phyloP scores from a whole-genome alignment of 2,113 vertebrate genomes.

The Odocoileus hemionus region DNA sequence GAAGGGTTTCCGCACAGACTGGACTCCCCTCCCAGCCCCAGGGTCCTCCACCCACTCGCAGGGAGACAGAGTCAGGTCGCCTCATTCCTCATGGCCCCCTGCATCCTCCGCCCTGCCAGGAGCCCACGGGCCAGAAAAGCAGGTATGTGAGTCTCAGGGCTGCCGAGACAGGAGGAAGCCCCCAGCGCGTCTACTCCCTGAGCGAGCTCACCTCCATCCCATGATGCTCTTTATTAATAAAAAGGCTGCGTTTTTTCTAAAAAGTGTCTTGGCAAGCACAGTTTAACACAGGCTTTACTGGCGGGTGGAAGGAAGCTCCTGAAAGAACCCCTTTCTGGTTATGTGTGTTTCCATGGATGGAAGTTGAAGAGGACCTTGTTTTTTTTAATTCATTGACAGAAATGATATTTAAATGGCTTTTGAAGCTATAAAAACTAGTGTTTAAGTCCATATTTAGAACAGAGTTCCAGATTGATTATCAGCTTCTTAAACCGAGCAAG shows the following conservation, averaged over 20 bases:
- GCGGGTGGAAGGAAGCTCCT: not conserved
- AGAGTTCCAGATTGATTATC: not conserved
- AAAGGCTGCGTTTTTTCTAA: not conserved
- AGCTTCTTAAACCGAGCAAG: not conserved
- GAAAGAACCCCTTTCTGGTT: not conserved
- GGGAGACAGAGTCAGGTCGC: fast-evolving
- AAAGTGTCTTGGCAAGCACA: not conserved
- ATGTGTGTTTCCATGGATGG: not conserved
- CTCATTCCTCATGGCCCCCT: fast-evolving
- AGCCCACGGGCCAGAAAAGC: not conserved
- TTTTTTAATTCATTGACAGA: not conserved
- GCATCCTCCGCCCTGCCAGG: fast-evolving
- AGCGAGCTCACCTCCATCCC: fast-evolving
- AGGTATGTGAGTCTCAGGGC: not conserved
- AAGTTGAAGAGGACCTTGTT: not conserved
- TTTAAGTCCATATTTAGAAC: not conserved
- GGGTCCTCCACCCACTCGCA: not conserved
- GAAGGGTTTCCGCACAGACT: not conserved
- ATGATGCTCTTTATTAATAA: not conserved
- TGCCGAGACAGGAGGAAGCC: not conserved
- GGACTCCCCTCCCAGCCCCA: fast-evolving
- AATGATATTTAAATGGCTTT: not conserved
- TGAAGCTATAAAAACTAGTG: not conserved
- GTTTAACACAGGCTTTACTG: not conserved
- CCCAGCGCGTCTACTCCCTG: not conserved